These are phyloP conservation scores for Pocillopora meandrina DNA, from an alignment of 92 coral and sea anemone genomes.

Conservation along the genomic window DNA sequence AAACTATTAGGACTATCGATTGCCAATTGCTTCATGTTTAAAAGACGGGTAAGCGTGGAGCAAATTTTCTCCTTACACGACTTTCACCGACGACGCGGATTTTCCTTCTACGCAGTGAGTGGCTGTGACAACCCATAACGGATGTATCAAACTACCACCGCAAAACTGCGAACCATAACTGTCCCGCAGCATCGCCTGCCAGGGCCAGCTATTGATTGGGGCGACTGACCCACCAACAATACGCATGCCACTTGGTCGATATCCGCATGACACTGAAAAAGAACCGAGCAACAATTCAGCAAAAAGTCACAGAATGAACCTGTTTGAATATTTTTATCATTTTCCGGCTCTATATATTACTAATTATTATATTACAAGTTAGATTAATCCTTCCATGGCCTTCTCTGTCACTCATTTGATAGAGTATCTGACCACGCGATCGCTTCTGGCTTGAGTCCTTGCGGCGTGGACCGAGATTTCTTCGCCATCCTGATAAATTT, in stretches of 20 bases:
- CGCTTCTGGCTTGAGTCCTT: no score
- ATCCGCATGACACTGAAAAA: background rate
- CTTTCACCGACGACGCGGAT: background rate
- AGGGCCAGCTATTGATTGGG: conserved; percentile 6
- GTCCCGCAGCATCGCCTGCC: conserved; percentile 2
- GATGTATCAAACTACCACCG: conserved; percentile 7
- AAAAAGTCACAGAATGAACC: background rate
- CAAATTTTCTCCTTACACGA: background rate
- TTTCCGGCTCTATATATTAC: no score
- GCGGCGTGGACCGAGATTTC: no score
- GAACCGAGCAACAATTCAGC: background rate
- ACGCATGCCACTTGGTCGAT: background rate
- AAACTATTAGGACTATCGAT: no score
- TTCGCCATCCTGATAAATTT: no score
- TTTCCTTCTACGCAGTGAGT: background rate
- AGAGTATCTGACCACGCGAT: no score
- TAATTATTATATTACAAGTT: no score
- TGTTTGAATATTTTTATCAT: no score
- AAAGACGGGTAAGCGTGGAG: background rate
- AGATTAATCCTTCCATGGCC: no score
- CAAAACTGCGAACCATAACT: conserved; percentile 5
- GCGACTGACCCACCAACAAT: conserved; percentile 25
- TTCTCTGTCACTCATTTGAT: no score
- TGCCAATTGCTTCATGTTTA: no score
- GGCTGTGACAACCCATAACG: conserved; percentile 8